Evolutionary conservation across 1,140 invertebrate genomes (phyloP).

Genomic region (Drosophila nannoptera): DNA sequence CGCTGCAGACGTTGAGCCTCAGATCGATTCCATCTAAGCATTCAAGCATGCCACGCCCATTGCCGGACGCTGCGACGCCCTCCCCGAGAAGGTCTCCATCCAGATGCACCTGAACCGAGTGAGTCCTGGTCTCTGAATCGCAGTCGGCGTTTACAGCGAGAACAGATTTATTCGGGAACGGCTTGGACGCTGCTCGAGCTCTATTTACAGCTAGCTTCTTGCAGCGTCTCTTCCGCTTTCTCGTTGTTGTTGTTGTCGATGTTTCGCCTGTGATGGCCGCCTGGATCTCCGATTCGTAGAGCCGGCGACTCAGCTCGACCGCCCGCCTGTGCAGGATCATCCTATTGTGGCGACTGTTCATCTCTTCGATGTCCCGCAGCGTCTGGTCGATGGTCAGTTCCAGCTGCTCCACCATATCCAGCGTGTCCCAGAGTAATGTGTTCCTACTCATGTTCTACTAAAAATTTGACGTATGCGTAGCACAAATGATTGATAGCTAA

Average conservation of each 20-base stretch:
- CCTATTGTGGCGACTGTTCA: conserved; percentile 39
- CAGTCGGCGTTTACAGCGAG: conserved; percentile 5
- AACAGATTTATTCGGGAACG: not conserved
- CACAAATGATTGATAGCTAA: conserved; percentile 14
- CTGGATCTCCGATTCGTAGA: conserved; percentile 50
- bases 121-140: not conserved
- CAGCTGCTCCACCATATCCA: conserved; percentile 42
- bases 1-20: not conserved
- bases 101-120: conserved; percentile 15
- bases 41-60: conserved; percentile 1
- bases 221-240: not conserved
- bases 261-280: conserved; percentile 38
- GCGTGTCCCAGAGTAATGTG: conserved; percentile 30
- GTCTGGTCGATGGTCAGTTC: conserved; percentile 41
- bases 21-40: conserved; percentile 9
- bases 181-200: not conserved
- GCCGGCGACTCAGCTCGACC: not conserved
- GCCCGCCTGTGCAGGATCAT: conserved; percentile 21
- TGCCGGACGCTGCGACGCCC: not conserved
- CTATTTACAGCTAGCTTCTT: conserved; percentile 2
- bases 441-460: conserved; percentile 40
- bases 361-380: conserved; percentile 31
- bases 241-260: too few relatives aligned
- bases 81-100: conserved; percentile 7
- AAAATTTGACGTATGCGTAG: conserved; percentile 35